phyloP scores from a whole-genome alignment of 2,888 invertebrate species.

The Trilocha varians region DNA sequence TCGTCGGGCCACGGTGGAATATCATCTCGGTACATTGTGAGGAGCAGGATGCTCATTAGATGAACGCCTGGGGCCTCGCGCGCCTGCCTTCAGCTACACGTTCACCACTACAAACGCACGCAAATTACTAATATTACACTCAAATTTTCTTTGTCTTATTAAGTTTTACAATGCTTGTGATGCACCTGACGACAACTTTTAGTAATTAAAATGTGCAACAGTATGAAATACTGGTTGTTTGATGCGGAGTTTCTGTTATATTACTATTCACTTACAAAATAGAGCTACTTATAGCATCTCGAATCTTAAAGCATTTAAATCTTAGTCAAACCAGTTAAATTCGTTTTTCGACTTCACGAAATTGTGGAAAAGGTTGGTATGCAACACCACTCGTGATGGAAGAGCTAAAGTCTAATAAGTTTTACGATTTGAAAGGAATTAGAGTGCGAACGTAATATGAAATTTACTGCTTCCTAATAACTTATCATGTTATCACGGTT shows the following conservation, averaged over 20 bases:
- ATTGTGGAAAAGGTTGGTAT: too few relatives aligned
- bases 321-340: too few relatives aligned
- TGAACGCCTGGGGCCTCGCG: constrained; percentile 51
- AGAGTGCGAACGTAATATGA: background rate
- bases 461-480: constrained; percentile 8
- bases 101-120: constrained; percentile 26
- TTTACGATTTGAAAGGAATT: background rate
- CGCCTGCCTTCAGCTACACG: constrained; percentile 30
- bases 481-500: constrained; percentile 8
- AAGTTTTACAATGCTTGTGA: background rate
- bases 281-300: too few relatives aligned
- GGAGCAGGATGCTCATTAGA: constrained; percentile 71
- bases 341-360: too few relatives aligned
- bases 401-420: background rate
- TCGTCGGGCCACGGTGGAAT: constrained; percentile 56
- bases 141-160: constrained; percentile 16
- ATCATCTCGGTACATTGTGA: constrained; percentile 68
- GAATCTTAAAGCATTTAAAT: too few relatives aligned
- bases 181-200: background rate
- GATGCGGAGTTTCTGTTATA: too few relatives aligned
- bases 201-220: background rate
- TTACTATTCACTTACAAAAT: too few relatives aligned
- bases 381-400: too few relatives aligned
- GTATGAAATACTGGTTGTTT: too few relatives aligned
- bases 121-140: constrained; percentile 39